Percentiles rank a stretch among this genome's conserved stretches.
Conservation (phyloP, 92 coral and sea anemone species). For the Muricea muricata region DNA sequence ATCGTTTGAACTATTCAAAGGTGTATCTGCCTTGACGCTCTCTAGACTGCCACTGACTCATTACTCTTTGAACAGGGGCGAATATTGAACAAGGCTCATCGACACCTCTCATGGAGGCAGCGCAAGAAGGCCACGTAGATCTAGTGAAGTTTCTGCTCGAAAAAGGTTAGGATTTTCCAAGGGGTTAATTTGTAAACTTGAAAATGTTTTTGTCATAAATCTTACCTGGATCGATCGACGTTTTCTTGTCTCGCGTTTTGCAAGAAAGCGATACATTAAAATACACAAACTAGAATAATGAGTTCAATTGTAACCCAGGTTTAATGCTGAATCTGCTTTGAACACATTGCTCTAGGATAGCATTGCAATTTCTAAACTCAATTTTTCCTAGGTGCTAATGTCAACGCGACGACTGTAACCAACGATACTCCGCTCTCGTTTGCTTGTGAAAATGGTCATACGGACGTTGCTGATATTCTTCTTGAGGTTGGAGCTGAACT, state of each 20-base stretch:
- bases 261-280: no score
- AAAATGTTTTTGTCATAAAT: no score
- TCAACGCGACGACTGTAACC: slow-evolving; percentile 96
- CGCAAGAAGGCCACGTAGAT: slow-evolving; percentile 99
- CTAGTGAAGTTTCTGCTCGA: slow-evolving; percentile 90
- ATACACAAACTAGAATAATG: no score
- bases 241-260: no score
- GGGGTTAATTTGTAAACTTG: no score
- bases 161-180: slow-evolving; percentile 89
- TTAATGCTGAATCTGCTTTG: no score
- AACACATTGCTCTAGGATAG: no score
- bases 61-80: slow-evolving; percentile 93
- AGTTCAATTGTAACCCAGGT: no score
- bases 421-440: slow-evolving; percentile 97
- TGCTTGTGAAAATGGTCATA: slow-evolving; percentile 99
- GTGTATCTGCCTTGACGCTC: no score
- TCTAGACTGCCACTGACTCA: no score
- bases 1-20: no score
- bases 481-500: slow-evolving; percentile 89
- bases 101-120: slow-evolving; percentile 99
- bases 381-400: slow-evolving; percentile 74
- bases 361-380: not conserved
- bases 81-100: slow-evolving; percentile 98
- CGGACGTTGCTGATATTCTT: slow-evolving; percentile 98
- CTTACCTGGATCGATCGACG: no score